Percentiles rank a stretch among this genome's conserved stretches.
Evolutionary conservation across 2,113 vertebrate species (phyloP).

Genomic region (Anguilla rostrata): DNA sequence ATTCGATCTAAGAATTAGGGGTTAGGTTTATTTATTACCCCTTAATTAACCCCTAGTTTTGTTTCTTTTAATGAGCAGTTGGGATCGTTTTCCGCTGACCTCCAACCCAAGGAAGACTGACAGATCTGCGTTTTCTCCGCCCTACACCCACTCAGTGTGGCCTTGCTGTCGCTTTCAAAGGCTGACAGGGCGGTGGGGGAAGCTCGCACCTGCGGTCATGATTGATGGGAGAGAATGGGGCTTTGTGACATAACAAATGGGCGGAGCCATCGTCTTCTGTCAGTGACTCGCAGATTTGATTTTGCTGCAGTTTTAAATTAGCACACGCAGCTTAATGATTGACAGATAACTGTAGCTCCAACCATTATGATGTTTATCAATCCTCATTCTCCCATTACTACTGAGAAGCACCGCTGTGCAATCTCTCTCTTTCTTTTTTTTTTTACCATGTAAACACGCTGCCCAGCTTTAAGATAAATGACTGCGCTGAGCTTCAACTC

Average conservation of each 20-base stretch:
- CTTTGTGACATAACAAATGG: no score
- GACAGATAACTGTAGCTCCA: not conserved
- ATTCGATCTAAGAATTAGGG: no score
- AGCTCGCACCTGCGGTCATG: conserved; percentile 25
- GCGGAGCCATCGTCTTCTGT: no score
- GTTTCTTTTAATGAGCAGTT: conserved; percentile 7
- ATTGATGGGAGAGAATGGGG: no score
- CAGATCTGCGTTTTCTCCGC: conserved; percentile 39
- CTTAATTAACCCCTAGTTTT: not conserved
- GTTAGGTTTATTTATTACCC: no score
- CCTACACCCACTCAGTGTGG: conserved; percentile 37
- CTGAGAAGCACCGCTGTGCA: no score
- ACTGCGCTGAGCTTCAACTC: not conserved
- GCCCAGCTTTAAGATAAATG: not conserved
- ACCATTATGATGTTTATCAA: not conserved
- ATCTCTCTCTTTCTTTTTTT: no score
- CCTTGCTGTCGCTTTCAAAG: conserved; percentile 50
- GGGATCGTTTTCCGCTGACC: conserved; percentile 11
- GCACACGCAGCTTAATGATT: not conserved
- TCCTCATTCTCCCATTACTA: no score
- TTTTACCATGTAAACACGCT: not conserved
- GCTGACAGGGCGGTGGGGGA: conserved; percentile 27
- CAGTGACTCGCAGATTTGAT: no score
- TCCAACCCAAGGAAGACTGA: conserved; percentile 19
- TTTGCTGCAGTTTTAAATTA: no score